Base-by-base conservation (phyloP, 2,888 invertebrate species). In the Busseola fusca region DNA sequence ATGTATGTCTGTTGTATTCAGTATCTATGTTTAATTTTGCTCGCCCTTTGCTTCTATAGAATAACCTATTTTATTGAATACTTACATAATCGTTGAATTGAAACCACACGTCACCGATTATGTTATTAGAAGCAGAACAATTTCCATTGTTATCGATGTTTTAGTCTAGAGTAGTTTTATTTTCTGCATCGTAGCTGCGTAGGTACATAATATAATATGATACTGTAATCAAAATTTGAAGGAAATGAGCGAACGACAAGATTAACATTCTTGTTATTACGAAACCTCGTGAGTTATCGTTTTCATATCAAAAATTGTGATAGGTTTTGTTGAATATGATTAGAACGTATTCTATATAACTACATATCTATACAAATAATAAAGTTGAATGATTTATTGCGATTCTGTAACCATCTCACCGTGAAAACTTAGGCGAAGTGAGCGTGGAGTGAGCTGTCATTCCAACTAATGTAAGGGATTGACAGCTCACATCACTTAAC, bases 121-220 rank as follows among this genome's bases (percentile, higher is more conserved):
- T 58, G 25, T 62, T 50, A 58, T 76, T 68, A 62, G 42, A 58
- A 54, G 18, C 58, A 62, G 27, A 62, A 64, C 42, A 62, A 68
- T 52, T 72, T 27, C 30, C 45, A 69, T 73, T 79, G 69, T 72
- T 81, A 73, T 59, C 73, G 56, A 67, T 50, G 54, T 77, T 72
- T 27, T 64, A 66, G 45, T 34, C 57, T 60, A 18, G 21, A 65
- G n/a, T 40, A 34, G 42, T 56, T 63, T 58, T 63, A 65, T 64
- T 18, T 54, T 69, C 27, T 40, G 52, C 50, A 18, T 63, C n/a
- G 10, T 30, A 10, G 45, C 27, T 21, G 45, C 27, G 45, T 45
- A 30, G 16, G 9, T 7, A 40, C 7, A 12, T 5, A 10, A 0
- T 27, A 1, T 21, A 34, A 12, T 52, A 52, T 52, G 52, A 34